phyloP scores from a whole-genome alignment of 1,140 invertebrate species.

The Wiebesia pumilae region DNA sequence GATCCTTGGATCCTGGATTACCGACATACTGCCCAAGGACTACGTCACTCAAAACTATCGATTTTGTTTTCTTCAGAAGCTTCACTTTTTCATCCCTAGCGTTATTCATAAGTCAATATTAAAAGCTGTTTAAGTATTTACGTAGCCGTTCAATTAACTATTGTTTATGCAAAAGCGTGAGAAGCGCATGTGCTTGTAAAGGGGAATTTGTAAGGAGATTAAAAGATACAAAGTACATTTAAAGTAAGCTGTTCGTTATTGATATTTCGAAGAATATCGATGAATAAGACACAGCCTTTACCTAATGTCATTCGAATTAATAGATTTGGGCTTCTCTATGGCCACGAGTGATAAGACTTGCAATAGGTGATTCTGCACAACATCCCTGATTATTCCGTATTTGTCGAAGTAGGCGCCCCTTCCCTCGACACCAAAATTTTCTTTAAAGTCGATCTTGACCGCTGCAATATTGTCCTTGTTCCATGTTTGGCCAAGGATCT shows the following conservation, averaged over 20 bases:
- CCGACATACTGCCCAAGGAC: conserved; percentile 97
- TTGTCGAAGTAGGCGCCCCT: conserved; percentile 99
- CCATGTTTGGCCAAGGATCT: conserved; percentile 92
- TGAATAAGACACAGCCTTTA: conserved; percentile 72
- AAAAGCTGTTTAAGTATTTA: no score
- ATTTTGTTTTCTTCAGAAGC: conserved; percentile 91
- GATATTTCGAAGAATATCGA: no score
- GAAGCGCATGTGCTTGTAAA: no score
- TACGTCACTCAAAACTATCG: conserved; percentile 87
- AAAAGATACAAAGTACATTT: no score
- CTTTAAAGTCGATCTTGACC: conserved; percentile 97
- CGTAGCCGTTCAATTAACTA: no score
- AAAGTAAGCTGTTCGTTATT: no score
- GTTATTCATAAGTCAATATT: no score
- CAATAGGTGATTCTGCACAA: conserved; percentile 99
- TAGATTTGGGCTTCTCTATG: conserved; percentile 97
- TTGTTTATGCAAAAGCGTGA: no score
- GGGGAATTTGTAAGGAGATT: no score
- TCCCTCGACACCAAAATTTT: conserved; percentile 98
- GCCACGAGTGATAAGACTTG: conserved; percentile 97
- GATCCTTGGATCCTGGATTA: conserved; percentile 86
- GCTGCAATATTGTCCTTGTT: conserved; percentile 96
- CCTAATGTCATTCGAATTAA: conserved; percentile 96
- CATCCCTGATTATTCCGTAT: conserved; percentile 98
- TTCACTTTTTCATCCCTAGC: conserved; percentile 84